These are phyloP conservation scores for Phoenicopterus ruber DNA, from an alignment of 2,113 vertebrate genomes.

Conservation along the genomic window DNA sequence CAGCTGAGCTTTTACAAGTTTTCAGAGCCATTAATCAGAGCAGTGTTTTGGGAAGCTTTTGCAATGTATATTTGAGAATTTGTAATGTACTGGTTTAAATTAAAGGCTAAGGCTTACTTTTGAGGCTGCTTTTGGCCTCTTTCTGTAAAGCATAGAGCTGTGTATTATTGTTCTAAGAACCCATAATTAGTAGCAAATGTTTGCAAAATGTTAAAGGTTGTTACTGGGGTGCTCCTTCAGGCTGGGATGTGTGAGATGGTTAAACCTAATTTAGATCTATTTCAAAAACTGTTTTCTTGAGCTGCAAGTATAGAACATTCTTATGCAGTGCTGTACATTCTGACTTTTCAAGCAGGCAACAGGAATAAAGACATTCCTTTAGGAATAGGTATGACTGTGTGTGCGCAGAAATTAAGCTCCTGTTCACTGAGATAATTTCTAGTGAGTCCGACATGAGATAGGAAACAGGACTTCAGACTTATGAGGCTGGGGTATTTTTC, in stretches of 20 bases:
- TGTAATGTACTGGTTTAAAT: slow-evolving; percentile 38
- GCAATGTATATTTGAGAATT: slow-evolving; percentile 7
- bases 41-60: neutral
- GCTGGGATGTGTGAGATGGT: neutral
- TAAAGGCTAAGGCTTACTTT: neutral
- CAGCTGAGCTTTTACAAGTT: slow-evolving; percentile 40
- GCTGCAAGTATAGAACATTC: neutral
- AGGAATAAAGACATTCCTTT: neutral
- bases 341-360: neutral
- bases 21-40: slow-evolving; percentile 21
- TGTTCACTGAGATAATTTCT: neutral
- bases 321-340: neutral
- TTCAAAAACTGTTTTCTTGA: neutral
- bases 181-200: slow-evolving; percentile 52
- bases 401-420: neutral
- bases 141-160: neutral
- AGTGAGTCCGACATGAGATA: neutral
- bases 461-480: neutral
- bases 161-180: slow-evolving; percentile 3
- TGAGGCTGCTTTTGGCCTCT: slow-evolving; percentile 1
- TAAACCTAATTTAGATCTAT: slow-evolving; percentile 19
- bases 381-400: neutral
- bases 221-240: slow-evolving; percentile 33
- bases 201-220: slow-evolving; percentile 18
- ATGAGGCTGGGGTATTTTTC: neutral